Conservation (phyloP, 2,113 vertebrate species). For the Bubalus kerabau region DNA sequence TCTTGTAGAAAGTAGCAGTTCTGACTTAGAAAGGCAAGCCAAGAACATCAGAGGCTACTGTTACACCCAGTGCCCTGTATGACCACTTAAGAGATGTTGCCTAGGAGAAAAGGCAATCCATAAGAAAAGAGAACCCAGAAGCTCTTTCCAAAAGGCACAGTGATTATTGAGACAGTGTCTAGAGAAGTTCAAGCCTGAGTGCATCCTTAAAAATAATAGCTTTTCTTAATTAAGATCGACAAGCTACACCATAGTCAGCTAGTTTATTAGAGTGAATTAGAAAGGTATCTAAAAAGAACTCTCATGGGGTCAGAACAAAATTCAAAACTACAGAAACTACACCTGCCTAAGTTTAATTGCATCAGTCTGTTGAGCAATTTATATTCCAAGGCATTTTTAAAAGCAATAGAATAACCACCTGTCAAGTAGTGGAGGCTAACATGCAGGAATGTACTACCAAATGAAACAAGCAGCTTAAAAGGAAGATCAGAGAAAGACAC, state of each 20-base stretch:
- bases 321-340: neutral
- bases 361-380: neutral
- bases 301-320: neutral
- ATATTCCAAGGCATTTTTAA: neutral
- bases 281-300: neutral
- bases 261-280: neutral
- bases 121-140: neutral
- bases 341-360: neutral
- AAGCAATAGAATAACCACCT: neutral
- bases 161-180: neutral
- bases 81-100: neutral
- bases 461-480: neutral
- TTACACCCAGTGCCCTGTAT: accelerated
- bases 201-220: neutral
- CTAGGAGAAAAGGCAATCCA: neutral
- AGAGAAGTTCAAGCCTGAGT: neutral
- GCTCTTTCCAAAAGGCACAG: neutral
- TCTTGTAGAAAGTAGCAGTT: neutral
- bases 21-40: neutral
- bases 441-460: neutral
- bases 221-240: neutral
- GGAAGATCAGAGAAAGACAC: neutral
- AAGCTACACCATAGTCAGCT: neutral
- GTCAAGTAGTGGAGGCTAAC: neutral
- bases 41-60: neutral